These are phyloP conservation scores for Zaprionus nigranus DNA, from an alignment of 1,140 invertebrate genomes.

Conservation along the genomic window DNA sequence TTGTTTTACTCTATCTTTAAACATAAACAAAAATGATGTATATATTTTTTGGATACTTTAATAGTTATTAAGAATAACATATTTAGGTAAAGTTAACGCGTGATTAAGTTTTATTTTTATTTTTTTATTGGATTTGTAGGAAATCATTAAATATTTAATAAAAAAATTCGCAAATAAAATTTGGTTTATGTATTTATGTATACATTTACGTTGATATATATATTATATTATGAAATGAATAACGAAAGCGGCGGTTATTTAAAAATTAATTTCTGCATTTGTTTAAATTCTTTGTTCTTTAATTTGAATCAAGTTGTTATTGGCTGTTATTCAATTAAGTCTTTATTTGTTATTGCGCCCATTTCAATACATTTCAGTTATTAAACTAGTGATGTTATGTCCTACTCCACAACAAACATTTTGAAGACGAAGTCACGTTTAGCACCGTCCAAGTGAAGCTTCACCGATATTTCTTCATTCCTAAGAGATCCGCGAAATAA, in stretches of 20 bases:
- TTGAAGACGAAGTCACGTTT: constrained; percentile 12
- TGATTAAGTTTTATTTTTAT: background rate
- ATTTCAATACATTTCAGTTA: background rate
- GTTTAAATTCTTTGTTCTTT: constrained; percentile 24
- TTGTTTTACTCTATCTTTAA: background rate
- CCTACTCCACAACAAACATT: constrained; percentile 9
- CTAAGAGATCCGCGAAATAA: background rate
- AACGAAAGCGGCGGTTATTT: background rate
- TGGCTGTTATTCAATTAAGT: constrained; percentile 71
- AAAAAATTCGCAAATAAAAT: background rate
- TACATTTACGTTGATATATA: background rate
- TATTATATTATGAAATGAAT: background rate
- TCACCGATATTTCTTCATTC: constrained; percentile 35
- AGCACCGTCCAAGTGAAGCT: constrained; percentile 31
- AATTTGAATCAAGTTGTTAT: constrained; percentile 69
- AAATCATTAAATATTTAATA: background rate
- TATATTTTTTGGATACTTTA: constrained; percentile 25
- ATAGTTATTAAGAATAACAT: background rate
- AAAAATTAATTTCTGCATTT: background rate
- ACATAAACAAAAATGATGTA: constrained; percentile 16
- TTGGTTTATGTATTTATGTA: background rate
- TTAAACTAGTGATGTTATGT: constrained; percentile 1
- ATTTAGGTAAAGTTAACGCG: constrained; percentile 6
- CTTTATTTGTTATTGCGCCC: constrained; percentile 35
- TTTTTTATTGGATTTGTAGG: background rate